Percentiles rank a stretch among this genome's conserved stretches.
Conservation (phyloP, 2,888 invertebrate species). For the Leistus spinibarbis region DNA sequence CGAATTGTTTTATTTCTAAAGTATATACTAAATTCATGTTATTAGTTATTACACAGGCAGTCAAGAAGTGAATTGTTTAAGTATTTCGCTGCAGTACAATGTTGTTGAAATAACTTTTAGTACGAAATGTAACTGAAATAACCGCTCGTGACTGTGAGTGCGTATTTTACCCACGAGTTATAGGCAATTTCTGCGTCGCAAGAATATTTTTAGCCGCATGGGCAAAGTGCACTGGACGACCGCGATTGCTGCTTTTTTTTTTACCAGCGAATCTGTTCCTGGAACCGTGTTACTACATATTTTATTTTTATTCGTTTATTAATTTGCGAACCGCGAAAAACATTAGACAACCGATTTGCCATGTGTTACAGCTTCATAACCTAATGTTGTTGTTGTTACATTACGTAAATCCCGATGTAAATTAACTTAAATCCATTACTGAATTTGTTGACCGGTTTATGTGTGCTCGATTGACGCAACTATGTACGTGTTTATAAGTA, state of each 20-base stretch:
- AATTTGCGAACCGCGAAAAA: neutral
- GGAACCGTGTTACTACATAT: neutral
- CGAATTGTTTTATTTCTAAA: neutral
- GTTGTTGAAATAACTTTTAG: constrained; percentile 30
- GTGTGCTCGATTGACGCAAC: too few relatives aligned
- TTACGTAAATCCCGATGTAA: too few relatives aligned
- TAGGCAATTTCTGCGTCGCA: constrained; percentile 21
- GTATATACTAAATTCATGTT: too few relatives aligned
- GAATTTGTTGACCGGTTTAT: too few relatives aligned
- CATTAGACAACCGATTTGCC: neutral
- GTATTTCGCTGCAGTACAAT: constrained; percentile 19
- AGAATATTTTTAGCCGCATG: constrained; percentile 22
- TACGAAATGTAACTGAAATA: constrained; percentile 19
- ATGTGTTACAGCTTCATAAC: too few relatives aligned
- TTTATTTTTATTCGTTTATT: neutral
- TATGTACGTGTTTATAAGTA: too few relatives aligned
- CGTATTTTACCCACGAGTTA: constrained; percentile 24
- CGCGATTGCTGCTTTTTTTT: neutral
- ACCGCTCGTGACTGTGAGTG: constrained; percentile 20
- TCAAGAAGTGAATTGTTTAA: constrained; percentile 27
- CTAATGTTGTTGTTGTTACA: too few relatives aligned
- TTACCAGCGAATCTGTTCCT: neutral
- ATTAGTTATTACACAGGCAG: constrained; percentile 25
- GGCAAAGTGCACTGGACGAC: neutral
- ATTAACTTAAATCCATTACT: too few relatives aligned